Base-by-base conservation (phyloP, 2,797 vertebrate genomes). In the Paedocypris micromegethes region DNA sequence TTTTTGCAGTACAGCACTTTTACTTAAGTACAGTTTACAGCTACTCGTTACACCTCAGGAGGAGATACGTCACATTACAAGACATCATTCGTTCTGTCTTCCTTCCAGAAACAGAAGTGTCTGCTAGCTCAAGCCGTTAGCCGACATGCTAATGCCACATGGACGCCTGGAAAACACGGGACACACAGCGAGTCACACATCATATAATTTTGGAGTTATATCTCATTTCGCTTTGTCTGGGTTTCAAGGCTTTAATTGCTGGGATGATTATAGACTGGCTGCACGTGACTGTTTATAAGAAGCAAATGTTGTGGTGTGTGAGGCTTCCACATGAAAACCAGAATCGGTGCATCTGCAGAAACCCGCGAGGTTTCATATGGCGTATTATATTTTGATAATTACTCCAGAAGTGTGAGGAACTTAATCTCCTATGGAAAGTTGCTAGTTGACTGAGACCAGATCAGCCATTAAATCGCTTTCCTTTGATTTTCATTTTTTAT, bases 271-370 rank as follows among this genome's bases (percentile, higher is more conserved):
- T 8, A 42, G 58, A 39, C 6, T 43, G 40, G 53, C 46, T 52
- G 49, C 42, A 48, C 61, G 70, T 39, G 42, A 7, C n/a, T 38
- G 55, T 76, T 74, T 61, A 78, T 75, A 58, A 70, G 58, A 75
- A 78, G 67, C 66, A 71, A 80, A 77, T 79, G 70, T 77, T 66
- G 66, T 55, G 66, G 66, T 64, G 57, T 70, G 56, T 70, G 0
- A 57, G 46, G 53, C 51, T 51, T 51, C 53, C 6, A 49, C 50
- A 41, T 48, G 39, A 66, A 67, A 75, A 47, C 45, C 47, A 58
- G 45, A 45, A 65, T 68, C 74, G 47, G 41, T 53, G 73, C 53
- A 79, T 74, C 46, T 78, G 37, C n/a, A 39, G 45, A 70, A 23
- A 61, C 58, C 65, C 68, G 7, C 45, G 67, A 44, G 54, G 63